Evolutionary conservation across 1,140 invertebrate genomes (phyloP), one percentile per base, ranked within the genome.

Genomic region (Atta cephalotes): DNA sequence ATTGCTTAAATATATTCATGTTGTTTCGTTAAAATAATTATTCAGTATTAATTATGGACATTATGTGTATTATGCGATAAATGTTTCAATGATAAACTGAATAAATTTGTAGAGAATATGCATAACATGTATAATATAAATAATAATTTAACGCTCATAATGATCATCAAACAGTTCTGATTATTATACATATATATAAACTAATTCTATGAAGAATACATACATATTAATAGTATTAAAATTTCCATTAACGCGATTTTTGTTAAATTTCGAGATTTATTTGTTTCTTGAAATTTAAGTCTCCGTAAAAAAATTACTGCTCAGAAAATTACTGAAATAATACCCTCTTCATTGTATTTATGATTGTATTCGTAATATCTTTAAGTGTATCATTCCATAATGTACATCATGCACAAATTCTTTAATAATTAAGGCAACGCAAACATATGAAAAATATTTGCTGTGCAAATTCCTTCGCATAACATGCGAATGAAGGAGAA

Each of bases 361-460:
- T 65, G 9, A 65, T 5, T 31, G 1, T 18, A 31, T 65, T 1
- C 31, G 1, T 21, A 35, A 35, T 39, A 60, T 60, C 12, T 5
- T 12, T 56, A 7, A 31, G 72, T 18, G 28, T 9, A n/a, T 45
- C 2, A 39, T 66, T 66, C 6, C 2, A 18, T 18, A 63, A 66
- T 56, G n/a, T 3, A 16, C 35, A 31, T 21, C 1, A 3, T n/a
- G 14, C 3, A 14, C 68, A 45, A 82, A 45, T 21, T 62, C 6
- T 31, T 21, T 6, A 56, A 72, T 60, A 60, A 62, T 45, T n/a
- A 25, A 2, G 12, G 14, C 14, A 14, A 31, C 5, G 12, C n/a
- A 56, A 56, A 56, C 21, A 21, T n/a, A 60, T 62, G 35, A 72
- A 82, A 45, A 60, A 60, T 60, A 74, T 72, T 60, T 82, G 6